phyloP scores from a whole-genome alignment of 2,797 vertebrate genomes.

The Diplodus sargus region DNA sequence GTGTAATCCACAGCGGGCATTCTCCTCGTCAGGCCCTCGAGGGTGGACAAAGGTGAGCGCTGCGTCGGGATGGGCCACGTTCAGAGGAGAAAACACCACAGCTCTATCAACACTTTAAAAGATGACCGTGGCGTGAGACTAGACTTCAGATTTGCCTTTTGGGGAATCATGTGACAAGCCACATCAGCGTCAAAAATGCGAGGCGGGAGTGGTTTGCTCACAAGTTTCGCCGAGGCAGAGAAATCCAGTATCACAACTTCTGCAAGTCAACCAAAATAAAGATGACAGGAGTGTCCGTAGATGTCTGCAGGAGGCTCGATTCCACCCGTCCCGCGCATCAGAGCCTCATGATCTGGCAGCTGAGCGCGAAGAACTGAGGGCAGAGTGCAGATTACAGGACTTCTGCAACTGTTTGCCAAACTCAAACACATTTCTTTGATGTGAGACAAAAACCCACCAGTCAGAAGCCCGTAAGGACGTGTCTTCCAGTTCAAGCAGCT shows the following conservation, averaged over 20 bases:
- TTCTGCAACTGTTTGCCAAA: background rate
- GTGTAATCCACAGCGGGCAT: constrained; percentile 41
- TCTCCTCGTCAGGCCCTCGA: constrained; percentile 24
- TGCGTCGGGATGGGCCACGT: constrained; percentile 1
- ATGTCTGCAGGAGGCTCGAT: constrained; percentile 7
- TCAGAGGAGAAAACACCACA: constrained; percentile 8
- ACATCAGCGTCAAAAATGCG: background rate
- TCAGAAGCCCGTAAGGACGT: background rate
- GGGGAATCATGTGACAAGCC: background rate
- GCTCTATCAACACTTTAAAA: background rate
- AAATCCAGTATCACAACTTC: constrained; percentile 6
- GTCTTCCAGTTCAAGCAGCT: background rate
- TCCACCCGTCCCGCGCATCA: background rate
- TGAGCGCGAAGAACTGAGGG: background rate
- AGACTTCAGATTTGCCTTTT: constrained; percentile 16
- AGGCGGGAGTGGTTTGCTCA: background rate
- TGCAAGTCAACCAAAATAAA: constrained; percentile 1
- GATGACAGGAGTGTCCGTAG: background rate
- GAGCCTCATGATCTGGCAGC: background rate
- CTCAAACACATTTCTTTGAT: background rate
- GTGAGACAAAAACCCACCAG: background rate
- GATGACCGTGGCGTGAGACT: constrained; percentile 3
- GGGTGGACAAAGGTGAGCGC: constrained; percentile 24
- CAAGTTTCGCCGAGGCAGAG: background rate
- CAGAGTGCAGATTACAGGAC: background rate